phyloP scores from a whole-genome alignment of 2,113 vertebrate genomes.

The Micronycteris hirsuta region DNA sequence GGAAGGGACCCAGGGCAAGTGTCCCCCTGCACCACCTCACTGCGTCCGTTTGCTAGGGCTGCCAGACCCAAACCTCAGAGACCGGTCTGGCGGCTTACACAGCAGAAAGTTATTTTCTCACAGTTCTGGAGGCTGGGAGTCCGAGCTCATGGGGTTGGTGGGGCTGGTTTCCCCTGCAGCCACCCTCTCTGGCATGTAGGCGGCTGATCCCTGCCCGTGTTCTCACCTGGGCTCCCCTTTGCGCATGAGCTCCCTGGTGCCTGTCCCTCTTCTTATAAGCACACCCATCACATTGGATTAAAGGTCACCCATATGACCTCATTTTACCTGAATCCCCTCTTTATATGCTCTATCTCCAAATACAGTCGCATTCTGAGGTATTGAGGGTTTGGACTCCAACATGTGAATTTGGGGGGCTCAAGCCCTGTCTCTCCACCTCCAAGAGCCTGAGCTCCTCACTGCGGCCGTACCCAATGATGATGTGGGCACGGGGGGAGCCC shows the following conservation, averaged over 20 bases:
- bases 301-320: neutral
- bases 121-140: neutral
- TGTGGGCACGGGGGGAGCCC: neutral
- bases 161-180: neutral
- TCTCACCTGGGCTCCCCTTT: neutral
- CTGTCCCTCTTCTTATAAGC: neutral
- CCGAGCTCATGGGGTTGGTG: neutral
- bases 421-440: neutral
- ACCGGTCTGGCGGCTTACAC: neutral
- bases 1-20: neutral
- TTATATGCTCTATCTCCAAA: neutral
- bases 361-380: neutral
- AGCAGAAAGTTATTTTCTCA: neutral
- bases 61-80: accelerated
- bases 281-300: neutral
- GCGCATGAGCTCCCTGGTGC: neutral
- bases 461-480: accelerated
- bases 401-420: neutral
- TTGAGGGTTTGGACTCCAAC: neutral
- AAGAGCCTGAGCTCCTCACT: neutral
- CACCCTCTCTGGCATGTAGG: neutral
- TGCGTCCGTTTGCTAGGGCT: neutral
- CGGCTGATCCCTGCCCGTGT: accelerated
- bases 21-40: neutral
- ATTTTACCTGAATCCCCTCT: neutral